Evolutionary conservation across 2,113 vertebrate genomes (phyloP).

Genomic region (Nematolebias whitei): DNA sequence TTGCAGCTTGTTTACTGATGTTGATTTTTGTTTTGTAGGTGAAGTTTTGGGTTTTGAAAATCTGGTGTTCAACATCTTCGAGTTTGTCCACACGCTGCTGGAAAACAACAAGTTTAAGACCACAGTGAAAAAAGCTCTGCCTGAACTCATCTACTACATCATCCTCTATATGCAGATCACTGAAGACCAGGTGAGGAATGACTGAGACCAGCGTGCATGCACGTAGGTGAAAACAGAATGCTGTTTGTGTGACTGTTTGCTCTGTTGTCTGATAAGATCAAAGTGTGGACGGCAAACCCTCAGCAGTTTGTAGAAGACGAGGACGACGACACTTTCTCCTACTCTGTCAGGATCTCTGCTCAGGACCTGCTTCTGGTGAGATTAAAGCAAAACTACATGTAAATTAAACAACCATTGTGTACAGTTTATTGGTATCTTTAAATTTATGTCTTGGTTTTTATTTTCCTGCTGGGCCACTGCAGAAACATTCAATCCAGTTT

Average conservation of each 20-base stretch:
- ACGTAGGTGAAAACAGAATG: background rate
- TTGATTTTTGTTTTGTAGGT: slow-evolving; percentile 75
- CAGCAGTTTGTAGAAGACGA: slow-evolving; percentile 99
- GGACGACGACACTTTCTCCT: slow-evolving; percentile 98
- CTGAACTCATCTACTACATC: slow-evolving; percentile 96
- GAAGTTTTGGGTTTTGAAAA: slow-evolving; percentile 98
- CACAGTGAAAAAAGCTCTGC: slow-evolving; percentile 95
- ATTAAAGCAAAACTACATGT: background rate
- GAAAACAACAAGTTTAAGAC: slow-evolving; percentile 98
- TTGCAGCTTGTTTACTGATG: no score
- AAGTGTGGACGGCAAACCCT: slow-evolving; percentile 96
- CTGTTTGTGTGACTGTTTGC: background rate
- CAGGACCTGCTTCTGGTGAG: slow-evolving; percentile 95
- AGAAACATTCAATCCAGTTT: no score
- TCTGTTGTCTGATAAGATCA: slow-evolving; percentile 81
- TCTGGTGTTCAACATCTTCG: slow-evolving; percentile 98
- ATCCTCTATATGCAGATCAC: slow-evolving; percentile 99
- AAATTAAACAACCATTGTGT: no score
- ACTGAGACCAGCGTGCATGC: background rate
- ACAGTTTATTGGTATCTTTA: no score
- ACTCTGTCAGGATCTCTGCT: slow-evolving; percentile 96
- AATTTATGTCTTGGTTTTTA: no score
- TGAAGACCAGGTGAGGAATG: slow-evolving; percentile 85
- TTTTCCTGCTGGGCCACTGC: no score
- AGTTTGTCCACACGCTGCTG: slow-evolving; percentile 96